Percentiles rank a stretch among this genome's conserved stretches.
phyloP scores from a whole-genome alignment of 30 jellyfish, hydroid and myxozoan genomes.

The Aurelia coerulea region DNA sequence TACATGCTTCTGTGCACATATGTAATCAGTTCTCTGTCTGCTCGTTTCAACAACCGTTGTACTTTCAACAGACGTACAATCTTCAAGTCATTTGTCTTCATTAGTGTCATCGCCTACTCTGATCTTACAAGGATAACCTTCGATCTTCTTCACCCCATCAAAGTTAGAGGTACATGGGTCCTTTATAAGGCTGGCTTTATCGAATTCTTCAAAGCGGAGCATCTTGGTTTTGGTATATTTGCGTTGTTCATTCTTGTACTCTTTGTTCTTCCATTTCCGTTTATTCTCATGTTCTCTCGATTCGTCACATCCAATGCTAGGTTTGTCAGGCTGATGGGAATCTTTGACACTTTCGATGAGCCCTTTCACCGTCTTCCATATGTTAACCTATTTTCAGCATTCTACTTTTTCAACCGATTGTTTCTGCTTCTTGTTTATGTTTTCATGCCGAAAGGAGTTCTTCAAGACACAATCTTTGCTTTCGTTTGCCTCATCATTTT shows the following conservation, averaged over 20 bases:
- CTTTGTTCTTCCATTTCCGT: constrained; percentile 70
- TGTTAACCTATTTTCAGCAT: constrained; percentile 52
- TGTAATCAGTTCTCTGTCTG: constrained; percentile 15
- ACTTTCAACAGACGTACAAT: constrained; percentile 48
- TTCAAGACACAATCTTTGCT: constrained; percentile 70
- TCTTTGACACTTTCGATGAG: constrained; percentile 63
- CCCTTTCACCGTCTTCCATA: constrained; percentile 24
- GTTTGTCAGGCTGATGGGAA: constrained; percentile 44
- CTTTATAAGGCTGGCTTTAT: constrained; percentile 58
- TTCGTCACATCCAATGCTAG: constrained; percentile 9
- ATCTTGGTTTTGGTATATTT: constrained; percentile 38
- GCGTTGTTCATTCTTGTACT: constrained; percentile 53
- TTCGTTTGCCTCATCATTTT: constrained; percentile 34
- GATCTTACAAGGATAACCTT: constrained; percentile 80
- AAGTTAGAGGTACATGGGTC: constrained; percentile 43
- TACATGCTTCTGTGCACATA: constrained; percentile 61
- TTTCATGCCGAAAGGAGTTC: constrained; percentile 43
- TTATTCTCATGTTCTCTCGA: constrained; percentile 60
- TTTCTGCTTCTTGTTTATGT: constrained; percentile 43
- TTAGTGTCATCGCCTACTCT: constrained; percentile 71
- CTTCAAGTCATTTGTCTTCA: constrained; percentile 66
- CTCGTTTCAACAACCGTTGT: constrained; percentile 37
- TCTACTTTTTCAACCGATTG: constrained; percentile 65
- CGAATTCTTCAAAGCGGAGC: constrained; percentile 52
- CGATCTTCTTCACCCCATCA: constrained; percentile 67